A percentile compares a stretch with the other conserved stretches of the same genome.
Evolutionary conservation across 2,797 vertebrate genomes (phyloP).

Genomic region (Avahi laniger): DNA sequence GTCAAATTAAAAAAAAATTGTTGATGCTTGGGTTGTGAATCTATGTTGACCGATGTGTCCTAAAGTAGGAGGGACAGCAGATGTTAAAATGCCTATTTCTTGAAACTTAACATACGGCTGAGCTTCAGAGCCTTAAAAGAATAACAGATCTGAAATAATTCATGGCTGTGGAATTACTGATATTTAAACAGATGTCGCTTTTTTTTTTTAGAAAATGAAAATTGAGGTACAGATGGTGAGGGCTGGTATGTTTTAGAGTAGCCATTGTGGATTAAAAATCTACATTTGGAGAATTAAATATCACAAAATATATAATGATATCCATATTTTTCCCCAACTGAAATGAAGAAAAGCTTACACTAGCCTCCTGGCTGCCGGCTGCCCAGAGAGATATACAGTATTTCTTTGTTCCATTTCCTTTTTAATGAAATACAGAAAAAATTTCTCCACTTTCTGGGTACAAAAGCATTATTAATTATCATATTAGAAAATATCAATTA

Average conservation of each 20-base stretch:
- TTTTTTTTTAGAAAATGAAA: constrained; percentile 72
- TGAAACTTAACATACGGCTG: constrained; percentile 70
- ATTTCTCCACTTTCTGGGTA: neutral
- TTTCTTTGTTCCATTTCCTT: neutral
- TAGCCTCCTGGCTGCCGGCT: neutral
- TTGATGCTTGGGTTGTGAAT: constrained; percentile 45
- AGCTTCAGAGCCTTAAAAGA: constrained; percentile 66
- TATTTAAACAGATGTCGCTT: constrained; percentile 79
- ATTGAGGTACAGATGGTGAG: constrained; percentile 75
- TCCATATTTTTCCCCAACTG: constrained; percentile 34
- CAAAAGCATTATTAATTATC: neutral
- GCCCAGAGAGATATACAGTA: neutral
- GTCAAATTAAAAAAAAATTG: constrained; percentile 45
- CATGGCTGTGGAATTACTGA: constrained; percentile 75
- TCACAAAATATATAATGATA: constrained; percentile 60
- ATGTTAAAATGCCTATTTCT: constrained; percentile 61
- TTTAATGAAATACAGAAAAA: constrained; percentile 10
- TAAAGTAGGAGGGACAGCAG: constrained; percentile 66
- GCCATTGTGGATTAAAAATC: constrained; percentile 73
- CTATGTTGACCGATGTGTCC: constrained; percentile 60
- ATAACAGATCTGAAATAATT: constrained; percentile 73
- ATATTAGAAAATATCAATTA: neutral
- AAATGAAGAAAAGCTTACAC: constrained; percentile 14
- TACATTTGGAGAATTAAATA: constrained; percentile 74
- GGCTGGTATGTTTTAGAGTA: constrained; percentile 65